Evolutionary conservation across 2,113 vertebrate genomes (phyloP).

Genomic region (Leptodactylus fuscus): DNA sequence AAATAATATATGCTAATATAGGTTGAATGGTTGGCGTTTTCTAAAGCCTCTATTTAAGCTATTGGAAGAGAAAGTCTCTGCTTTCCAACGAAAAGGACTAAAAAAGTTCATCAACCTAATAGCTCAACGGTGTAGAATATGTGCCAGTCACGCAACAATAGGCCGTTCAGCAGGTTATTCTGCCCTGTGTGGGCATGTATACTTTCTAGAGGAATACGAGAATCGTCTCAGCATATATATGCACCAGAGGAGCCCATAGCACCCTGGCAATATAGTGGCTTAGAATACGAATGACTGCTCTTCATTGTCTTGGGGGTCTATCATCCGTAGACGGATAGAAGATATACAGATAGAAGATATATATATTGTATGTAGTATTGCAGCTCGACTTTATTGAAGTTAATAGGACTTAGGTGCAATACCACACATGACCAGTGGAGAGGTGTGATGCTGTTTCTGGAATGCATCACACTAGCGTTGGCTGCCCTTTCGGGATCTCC

Average conservation of each 20-base stretch:
- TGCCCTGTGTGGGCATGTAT: conserved; percentile 5
- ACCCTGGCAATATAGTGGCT: neutral
- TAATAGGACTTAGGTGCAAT: neutral
- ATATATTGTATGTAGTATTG: neutral
- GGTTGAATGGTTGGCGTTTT: neutral
- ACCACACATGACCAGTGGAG: neutral
- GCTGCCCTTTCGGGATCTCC: too few species aligned
- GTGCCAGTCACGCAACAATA: conserved; percentile 6
- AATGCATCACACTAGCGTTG: neutral
- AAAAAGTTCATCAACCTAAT: conserved; percentile 9
- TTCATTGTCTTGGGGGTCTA: neutral
- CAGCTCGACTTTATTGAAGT: neutral
- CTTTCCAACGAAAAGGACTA: neutral
- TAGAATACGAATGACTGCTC: neutral
- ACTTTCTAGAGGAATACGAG: neutral
- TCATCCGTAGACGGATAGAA: too few species aligned
- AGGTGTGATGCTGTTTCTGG: neutral
- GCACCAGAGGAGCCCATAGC: neutral
- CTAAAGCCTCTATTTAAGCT: neutral
- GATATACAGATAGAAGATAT: too few species aligned
- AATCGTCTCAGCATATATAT: neutral
- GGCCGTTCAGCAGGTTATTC: neutral
- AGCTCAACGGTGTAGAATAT: neutral
- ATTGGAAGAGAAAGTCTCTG: neutral
- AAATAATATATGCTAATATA: neutral